phyloP scores from a whole-genome alignment of 2,888 invertebrate genomes.

The Beris morrisii region DNA sequence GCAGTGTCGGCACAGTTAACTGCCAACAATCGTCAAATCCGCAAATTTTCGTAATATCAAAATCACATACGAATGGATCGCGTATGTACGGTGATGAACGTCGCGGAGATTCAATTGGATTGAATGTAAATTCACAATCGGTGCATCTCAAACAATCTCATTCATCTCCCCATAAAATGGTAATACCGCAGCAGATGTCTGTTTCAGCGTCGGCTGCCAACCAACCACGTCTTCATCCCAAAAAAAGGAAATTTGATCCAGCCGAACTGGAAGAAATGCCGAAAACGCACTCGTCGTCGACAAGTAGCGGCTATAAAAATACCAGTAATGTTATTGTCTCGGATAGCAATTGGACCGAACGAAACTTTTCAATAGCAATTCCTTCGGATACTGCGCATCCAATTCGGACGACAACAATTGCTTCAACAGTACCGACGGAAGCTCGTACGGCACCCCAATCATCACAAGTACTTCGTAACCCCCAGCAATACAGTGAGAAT shows the following conservation, averaged over 20 bases:
- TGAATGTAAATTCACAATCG: conserved; percentile 37
- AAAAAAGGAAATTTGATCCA: conserved; percentile 69
- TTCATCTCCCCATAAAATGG: conserved; percentile 47
- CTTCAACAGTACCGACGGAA: conserved; percentile 37
- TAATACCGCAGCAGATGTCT: conserved; percentile 60
- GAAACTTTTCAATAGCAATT: conserved; percentile 23
- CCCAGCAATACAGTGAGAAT: conserved; percentile 42
- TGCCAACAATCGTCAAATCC: conserved; percentile 43
- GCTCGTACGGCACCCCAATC: conserved; percentile 42
- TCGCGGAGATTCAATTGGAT: conserved; percentile 51
- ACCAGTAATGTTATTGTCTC: conserved; percentile 46
- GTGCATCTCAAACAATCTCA: conserved; percentile 36
- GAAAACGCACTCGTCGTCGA: conserved; percentile 41
- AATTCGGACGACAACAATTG: conserved; percentile 41
- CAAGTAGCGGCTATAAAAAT: conserved; percentile 62
- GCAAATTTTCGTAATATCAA: conserved; percentile 41
- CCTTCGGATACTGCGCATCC: conserved; percentile 42
- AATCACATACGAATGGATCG: conserved; percentile 53
- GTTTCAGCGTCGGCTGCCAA: conserved; percentile 50
- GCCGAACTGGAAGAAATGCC: conserved; percentile 53
- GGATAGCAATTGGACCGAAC: conserved; percentile 31
- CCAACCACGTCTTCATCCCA: conserved; percentile 74
- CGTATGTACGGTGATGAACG: conserved; percentile 49
- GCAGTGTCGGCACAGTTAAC: conserved; percentile 63
- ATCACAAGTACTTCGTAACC: conserved; percentile 21